Conservation (phyloP, 92 coral and sea anemone species). For the Umimayanthus kanabou region DNA sequence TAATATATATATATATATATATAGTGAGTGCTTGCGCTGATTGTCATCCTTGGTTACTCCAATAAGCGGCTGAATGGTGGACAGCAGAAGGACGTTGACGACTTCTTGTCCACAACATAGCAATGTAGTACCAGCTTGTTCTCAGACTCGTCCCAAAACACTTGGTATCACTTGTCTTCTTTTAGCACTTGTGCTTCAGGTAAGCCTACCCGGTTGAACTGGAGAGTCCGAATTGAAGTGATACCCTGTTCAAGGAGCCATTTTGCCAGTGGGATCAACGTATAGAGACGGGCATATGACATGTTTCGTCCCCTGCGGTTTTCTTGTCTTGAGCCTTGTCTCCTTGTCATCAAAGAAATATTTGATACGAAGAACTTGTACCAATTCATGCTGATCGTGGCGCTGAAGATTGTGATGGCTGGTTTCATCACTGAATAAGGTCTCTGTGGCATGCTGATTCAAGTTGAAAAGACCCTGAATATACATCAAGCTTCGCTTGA, state of each 20-base stretch:
- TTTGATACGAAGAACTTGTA: slow-evolving; percentile 24
- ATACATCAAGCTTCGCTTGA: neutral
- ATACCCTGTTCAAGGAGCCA: slow-evolving; percentile 12
- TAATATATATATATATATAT: slow-evolving; percentile 39
- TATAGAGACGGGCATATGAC: slow-evolving; percentile 18
- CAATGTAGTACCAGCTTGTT: slow-evolving; percentile 9
- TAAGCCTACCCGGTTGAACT: neutral
- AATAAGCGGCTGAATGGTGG: slow-evolving; percentile 5
- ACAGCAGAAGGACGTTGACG: slow-evolving; percentile 28
- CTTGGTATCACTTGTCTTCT: neutral
- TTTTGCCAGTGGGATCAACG: neutral
- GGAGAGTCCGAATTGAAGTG: slow-evolving; percentile 2
- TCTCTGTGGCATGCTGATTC: slow-evolving; percentile 4
- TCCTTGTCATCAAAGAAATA: slow-evolving; percentile 31
- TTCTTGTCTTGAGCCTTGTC: neutral
- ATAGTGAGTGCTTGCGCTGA: neutral
- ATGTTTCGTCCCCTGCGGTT: slow-evolving; percentile 27
- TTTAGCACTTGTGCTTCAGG: neutral
- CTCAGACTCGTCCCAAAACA: slow-evolving; percentile 8
- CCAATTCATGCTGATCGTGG: slow-evolving; percentile 31
- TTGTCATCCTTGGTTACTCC: slow-evolving; percentile 48
- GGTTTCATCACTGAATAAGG: neutral
- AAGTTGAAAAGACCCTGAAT: neutral
- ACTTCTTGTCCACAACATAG: neutral
- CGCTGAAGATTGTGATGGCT: slow-evolving; percentile 24